phyloP scores from a whole-genome alignment of 2,888 invertebrate species.

The Troides aeacus region DNA sequence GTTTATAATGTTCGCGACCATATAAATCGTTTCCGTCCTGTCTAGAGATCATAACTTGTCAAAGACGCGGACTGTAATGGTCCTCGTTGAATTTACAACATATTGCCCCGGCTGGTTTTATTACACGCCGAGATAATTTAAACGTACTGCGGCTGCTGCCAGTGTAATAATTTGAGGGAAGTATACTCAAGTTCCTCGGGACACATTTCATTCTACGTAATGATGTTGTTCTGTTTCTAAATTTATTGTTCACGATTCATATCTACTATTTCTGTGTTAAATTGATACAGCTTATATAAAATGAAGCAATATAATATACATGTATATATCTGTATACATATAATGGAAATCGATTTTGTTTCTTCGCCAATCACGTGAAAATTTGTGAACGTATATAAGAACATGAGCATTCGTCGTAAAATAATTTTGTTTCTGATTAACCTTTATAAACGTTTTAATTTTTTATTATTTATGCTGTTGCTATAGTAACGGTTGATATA shows the following conservation, averaged over 20 bases:
- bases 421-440: too few relatives aligned
- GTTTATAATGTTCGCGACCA: not conserved
- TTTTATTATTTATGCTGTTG: too few relatives aligned
- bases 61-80: conserved; percentile 17
- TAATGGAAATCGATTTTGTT: too few relatives aligned
- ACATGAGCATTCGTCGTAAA: too few relatives aligned
- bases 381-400: too few relatives aligned
- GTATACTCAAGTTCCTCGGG: conserved; percentile 21
- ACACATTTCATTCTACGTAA: conserved; percentile 29
- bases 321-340: too few relatives aligned
- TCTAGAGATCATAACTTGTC: conserved; percentile 17
- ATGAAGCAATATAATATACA: not conserved
- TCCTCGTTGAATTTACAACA: conserved; percentile 18
- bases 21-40: conserved; percentile 1
- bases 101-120: conserved; percentile 24
- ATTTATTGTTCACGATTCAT: conserved; percentile 27
- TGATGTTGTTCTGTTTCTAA: conserved; percentile 23
- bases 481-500: too few relatives aligned
- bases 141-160: conserved; percentile 17
- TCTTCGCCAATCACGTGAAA: too few relatives aligned
- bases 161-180: conserved; percentile 29
- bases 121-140: conserved; percentile 27
- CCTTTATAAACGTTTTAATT: too few relatives aligned
- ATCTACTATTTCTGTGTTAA: conserved; percentile 11
- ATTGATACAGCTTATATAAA: conserved; percentile 8